Evolutionary conservation across 2,113 vertebrate species (phyloP).

Genomic region (Limnothrissa miodon): DNA sequence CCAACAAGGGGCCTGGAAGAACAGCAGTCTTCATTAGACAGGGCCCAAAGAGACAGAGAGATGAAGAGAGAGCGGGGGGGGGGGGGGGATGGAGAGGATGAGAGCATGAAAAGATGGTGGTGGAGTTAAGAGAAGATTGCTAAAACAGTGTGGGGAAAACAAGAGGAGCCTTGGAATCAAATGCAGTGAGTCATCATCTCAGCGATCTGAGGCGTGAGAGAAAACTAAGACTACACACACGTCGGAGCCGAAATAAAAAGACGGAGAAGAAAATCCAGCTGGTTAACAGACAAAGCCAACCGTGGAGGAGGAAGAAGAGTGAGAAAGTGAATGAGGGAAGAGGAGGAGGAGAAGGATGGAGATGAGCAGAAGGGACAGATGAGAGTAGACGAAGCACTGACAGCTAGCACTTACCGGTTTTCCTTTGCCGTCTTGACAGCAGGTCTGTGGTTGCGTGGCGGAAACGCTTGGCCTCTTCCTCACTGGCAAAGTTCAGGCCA

Average conservation of each 20-base stretch:
- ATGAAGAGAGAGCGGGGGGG: not conserved
- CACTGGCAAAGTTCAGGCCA: constrained; percentile 94
- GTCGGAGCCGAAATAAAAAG: not conserved
- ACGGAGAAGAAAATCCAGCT: not conserved
- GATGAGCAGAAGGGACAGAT: not conserved
- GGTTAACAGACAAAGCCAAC: not conserved
- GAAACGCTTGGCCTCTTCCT: constrained; percentile 92
- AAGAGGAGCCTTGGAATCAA: not conserved
- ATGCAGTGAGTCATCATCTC: not conserved
- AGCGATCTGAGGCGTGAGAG: not conserved
- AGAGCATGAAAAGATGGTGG: not conserved
- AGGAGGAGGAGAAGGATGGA: not conserved
- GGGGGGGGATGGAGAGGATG: not conserved
- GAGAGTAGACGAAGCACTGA: not conserved
- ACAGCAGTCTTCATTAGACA: constrained; percentile 32
- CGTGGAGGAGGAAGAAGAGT: not conserved
- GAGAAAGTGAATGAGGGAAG: not conserved
- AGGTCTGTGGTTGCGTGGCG: constrained; percentile 73
- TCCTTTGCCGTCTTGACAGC: constrained; percentile 79
- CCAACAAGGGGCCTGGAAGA: constrained; percentile 5
- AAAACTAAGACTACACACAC: not conserved
- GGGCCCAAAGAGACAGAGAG: constrained; percentile 6
- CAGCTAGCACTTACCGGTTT: constrained; percentile 74
- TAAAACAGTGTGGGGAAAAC: not conserved
- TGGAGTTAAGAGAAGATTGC: not conserved